Conservation (phyloP, 2,888 invertebrate species). For the Hoplodrina ambigua region DNA sequence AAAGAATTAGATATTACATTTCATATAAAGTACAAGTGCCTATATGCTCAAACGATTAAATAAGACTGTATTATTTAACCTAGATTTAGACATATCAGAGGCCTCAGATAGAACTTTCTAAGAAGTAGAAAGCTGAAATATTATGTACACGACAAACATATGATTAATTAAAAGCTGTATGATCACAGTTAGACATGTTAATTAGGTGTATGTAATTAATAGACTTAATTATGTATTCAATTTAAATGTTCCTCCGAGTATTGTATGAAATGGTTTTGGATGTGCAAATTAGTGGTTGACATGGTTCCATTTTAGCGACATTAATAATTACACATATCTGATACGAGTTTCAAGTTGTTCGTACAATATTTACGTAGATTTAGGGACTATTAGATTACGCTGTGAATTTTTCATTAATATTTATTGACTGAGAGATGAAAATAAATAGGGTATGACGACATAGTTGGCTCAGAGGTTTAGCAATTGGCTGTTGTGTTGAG, state of each 20-base stretch:
- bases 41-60: neutral
- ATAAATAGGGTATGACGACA: too few species aligned
- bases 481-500: too few species aligned
- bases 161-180: constrained; percentile 28
- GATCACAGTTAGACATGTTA: constrained; percentile 11
- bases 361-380: neutral
- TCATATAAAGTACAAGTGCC: neutral
- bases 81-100: neutral
- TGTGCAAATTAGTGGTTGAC: constrained; percentile 26
- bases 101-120: neutral
- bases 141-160: neutral
- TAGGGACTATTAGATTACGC: too few species aligned
- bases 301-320: constrained; percentile 2
- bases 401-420: too few species aligned
- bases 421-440: too few species aligned
- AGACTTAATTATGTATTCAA: constrained; percentile 25
- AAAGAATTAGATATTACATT: neutral
- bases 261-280: constrained; percentile 15
- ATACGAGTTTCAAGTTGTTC: constrained; percentile 6
- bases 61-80: neutral
- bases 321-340: constrained; percentile 6
- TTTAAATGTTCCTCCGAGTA: constrained; percentile 5
- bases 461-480: too few species aligned
- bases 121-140: constrained; percentile 1
- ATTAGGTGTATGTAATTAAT: constrained; percentile 28